Conservation (phyloP, 2,888 invertebrate genomes). For the Bunonema sp. region DNA sequence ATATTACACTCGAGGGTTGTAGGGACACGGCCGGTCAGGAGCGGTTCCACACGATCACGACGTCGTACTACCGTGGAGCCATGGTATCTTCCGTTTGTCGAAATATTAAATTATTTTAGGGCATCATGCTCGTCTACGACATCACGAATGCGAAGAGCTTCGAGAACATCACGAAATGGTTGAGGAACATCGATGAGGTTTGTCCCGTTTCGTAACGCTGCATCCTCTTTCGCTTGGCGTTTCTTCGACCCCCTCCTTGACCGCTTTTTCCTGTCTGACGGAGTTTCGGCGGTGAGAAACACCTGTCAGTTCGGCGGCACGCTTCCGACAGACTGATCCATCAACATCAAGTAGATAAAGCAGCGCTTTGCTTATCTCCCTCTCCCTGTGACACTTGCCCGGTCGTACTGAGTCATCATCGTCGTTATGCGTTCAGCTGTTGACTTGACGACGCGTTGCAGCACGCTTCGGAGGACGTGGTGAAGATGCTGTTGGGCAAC, state of each 20-base stretch:
- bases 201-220: no score
- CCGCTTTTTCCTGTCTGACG: no score
- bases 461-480: slow-evolving; percentile 87
- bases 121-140: slow-evolving; percentile 67
- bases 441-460: slow-evolving; percentile 8
- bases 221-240: no score
- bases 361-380: no score
- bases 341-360: no score
- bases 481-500: slow-evolving; percentile 93
- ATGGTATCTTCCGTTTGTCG: slow-evolving; percentile 44
- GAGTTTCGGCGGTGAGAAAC: no score
- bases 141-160: slow-evolving; percentile 96
- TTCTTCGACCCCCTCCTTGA: no score
- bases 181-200: slow-evolving; percentile 87
- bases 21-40: slow-evolving; percentile 99
- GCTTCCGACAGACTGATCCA: no score
- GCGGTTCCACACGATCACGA: slow-evolving; percentile 90
- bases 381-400: no score
- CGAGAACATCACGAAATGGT: slow-evolving; percentile 98
- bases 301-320: no score
- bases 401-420: no score
- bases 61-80: slow-evolving; percentile 71
- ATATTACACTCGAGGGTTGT: slow-evolving; percentile 5
- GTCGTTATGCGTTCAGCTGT: no score
- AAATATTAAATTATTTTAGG: slow-evolving; percentile 60